phyloP scores from a whole-genome alignment of 2,888 invertebrate species.

The Aphodius sticticus region DNA sequence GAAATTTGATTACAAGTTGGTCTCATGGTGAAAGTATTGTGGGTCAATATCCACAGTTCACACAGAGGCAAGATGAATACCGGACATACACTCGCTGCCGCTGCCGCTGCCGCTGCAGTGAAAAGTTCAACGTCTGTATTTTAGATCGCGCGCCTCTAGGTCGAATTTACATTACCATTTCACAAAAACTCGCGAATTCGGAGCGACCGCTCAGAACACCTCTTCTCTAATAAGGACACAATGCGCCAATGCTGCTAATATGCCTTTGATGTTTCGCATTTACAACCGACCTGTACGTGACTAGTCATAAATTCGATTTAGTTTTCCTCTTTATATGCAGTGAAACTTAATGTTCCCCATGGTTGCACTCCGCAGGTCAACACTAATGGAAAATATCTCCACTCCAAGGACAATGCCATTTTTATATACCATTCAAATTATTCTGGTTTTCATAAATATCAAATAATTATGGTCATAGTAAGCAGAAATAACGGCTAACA shows the following conservation, averaged over 20 bases:
- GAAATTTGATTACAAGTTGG: conserved; percentile 29
- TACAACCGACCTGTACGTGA: background rate
- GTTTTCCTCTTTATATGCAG: background rate
- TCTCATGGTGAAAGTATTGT: conserved; percentile 35
- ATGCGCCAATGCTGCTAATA: background rate
- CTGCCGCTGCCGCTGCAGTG: no score
- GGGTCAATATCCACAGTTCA: conserved; percentile 32
- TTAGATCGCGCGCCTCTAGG: conserved; percentile 16
- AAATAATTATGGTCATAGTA: no score
- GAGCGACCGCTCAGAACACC: background rate
- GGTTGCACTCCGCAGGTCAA: background rate
- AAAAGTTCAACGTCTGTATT: conserved; percentile 33
- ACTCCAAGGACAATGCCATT: background rate
- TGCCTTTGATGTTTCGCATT: background rate
- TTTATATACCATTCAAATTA: background rate
- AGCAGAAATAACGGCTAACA: no score
- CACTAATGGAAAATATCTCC: background rate
- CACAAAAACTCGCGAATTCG: background rate
- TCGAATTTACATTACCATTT: conserved; percentile 8
- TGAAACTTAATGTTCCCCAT: background rate
- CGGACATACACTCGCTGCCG: conserved; percentile 27
- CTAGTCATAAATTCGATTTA: background rate
- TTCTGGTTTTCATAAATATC: no score
- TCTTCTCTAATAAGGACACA: conserved; percentile 25
- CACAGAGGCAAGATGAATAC: conserved; percentile 21